Percentiles rank a stretch among this genome's conserved stretches.
phyloP scores from a whole-genome alignment of 2,113 vertebrate genomes.

The Podarcis raffonei region DNA sequence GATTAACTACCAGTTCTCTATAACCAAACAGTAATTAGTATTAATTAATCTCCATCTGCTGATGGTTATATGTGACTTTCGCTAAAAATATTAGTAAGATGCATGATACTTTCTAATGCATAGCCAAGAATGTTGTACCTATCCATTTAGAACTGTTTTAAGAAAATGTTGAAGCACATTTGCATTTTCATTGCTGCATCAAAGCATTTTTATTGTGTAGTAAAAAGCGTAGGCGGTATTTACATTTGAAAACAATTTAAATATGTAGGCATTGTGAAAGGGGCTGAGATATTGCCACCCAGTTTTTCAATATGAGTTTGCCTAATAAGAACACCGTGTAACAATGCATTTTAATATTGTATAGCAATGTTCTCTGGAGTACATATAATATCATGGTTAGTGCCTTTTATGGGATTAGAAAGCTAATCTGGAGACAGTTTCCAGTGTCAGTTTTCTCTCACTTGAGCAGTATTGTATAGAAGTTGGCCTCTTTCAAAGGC shows the following conservation, averaged over 20 bases:
- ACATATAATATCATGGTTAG: neutral
- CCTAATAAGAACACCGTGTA: neutral
- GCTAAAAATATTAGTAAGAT: neutral
- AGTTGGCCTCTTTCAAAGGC: neutral
- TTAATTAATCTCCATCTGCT: neutral
- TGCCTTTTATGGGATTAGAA: neutral
- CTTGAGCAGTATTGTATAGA: neutral
- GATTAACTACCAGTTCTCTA: neutral
- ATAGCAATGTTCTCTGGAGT: neutral
- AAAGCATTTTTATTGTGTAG: slow-evolving; percentile 66
- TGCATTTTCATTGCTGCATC: slow-evolving; percentile 63
- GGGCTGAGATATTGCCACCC: slow-evolving; percentile 11
- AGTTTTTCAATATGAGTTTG: slow-evolving; percentile 38
- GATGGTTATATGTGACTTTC: too few species aligned
- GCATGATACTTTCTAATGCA: slow-evolving; percentile 1
- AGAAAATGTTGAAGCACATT: slow-evolving; percentile 55
- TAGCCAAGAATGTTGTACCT: slow-evolving; percentile 48
- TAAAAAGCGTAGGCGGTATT: slow-evolving; percentile 67
- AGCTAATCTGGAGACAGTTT: neutral
- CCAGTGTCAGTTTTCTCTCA: neutral
- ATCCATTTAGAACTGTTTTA: slow-evolving; percentile 51
- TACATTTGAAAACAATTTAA: slow-evolving; percentile 68
- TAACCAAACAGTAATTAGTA: neutral
- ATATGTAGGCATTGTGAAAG: slow-evolving; percentile 48
- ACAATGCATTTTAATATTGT: neutral